Evolutionary conservation across 1,140 invertebrate genomes (phyloP).

Genomic region (Sesamia nonagrioides): DNA sequence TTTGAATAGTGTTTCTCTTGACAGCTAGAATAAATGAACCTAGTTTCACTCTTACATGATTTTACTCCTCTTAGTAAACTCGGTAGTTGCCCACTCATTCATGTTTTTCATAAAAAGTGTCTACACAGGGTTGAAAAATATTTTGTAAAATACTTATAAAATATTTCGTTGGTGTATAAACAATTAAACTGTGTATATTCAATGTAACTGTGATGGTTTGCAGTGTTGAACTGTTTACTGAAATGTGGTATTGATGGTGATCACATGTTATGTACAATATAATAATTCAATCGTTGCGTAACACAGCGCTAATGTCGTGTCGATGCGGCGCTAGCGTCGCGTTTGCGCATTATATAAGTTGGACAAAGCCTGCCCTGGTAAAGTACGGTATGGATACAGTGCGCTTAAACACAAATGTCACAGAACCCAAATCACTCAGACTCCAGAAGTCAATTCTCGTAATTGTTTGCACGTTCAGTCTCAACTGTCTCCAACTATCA

Average conservation of each 20-base stretch:
- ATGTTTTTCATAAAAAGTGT: background rate
- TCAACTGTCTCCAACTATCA: too few relatives aligned
- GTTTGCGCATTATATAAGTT: background rate
- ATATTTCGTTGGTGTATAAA: background rate
- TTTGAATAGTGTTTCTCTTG: too few relatives aligned
- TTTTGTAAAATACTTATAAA: background rate
- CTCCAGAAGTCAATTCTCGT: too few relatives aligned
- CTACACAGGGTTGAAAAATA: background rate
- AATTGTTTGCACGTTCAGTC: too few relatives aligned
- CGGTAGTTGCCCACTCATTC: background rate
- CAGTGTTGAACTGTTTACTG: background rate
- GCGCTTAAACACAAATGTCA: too few relatives aligned
- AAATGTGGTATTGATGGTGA: conserved; percentile 12
- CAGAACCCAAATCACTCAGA: too few relatives aligned
- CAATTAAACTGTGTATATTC: background rate
- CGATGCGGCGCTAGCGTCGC: background rate
- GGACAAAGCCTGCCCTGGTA: background rate
- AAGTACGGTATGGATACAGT: too few relatives aligned
- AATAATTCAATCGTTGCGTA: background rate
- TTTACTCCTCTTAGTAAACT: background rate
- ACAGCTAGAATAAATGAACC: background rate
- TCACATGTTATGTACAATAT: conserved; percentile 9
- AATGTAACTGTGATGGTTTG: background rate
- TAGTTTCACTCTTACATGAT: background rate
- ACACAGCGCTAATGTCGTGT: too few relatives aligned